These are phyloP conservation scores for Mirounga angustirostris DNA, from an alignment of 2,113 vertebrate species.

Conservation along the genomic window DNA sequence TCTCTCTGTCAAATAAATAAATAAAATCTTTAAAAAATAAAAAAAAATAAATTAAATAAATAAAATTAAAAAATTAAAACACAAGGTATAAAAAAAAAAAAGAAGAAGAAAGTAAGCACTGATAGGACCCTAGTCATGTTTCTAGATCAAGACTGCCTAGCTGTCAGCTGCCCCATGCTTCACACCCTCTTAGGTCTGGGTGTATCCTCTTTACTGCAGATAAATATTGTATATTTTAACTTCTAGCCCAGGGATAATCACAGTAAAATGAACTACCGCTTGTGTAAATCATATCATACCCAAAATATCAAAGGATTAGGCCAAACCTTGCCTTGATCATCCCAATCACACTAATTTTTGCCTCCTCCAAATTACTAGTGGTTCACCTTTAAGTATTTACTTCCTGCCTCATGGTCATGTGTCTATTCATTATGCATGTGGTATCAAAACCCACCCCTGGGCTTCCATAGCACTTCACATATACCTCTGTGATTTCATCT, in stretches of 20 bases:
- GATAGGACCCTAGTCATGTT: not conserved
- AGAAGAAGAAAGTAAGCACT: too few species aligned
- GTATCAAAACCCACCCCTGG: not conserved
- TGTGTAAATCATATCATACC: not conserved
- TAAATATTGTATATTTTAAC: not conserved
- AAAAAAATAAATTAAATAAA: too few species aligned
- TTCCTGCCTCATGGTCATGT: not conserved
- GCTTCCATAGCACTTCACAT: not conserved
- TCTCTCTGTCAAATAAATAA: too few species aligned
- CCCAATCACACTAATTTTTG: not conserved
- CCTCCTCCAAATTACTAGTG: not conserved
- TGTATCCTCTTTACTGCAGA: not conserved
- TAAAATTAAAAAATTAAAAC: too few species aligned
- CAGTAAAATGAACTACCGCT: not conserved
- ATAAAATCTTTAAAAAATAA: too few species aligned
- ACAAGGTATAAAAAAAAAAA: too few species aligned
- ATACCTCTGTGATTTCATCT: not conserved
- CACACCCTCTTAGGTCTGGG: too few species aligned
- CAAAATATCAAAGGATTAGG: not conserved
- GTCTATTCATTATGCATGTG: not conserved
- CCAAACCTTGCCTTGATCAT: not conserved
- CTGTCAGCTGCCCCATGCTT: not conserved
- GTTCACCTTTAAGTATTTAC: not conserved
- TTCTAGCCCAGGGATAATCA: not conserved
- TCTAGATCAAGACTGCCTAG: not conserved